Evolutionary conservation across 2,113 vertebrate genomes (phyloP), one percentile per base, ranked within the genome.

Genomic region (Alethe diademata): DNA sequence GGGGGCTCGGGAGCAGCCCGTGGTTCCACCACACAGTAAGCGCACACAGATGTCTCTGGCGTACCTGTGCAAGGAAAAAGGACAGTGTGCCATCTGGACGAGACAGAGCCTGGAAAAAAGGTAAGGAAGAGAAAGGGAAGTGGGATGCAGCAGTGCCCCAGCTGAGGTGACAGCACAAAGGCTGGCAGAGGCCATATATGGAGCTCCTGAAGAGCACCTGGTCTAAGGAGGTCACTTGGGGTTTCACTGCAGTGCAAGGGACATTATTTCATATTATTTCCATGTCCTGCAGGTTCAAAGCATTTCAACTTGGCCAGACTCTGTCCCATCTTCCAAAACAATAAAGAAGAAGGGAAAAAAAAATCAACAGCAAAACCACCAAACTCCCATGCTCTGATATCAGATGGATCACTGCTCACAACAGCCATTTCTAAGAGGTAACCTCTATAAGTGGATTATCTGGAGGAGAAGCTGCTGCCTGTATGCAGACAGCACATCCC

Each of bases 1-100:
- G 0, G 24, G 33, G 54, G 20, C 73, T 54, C 1, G 0, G 12
- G 38, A 73, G 31, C 36, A 86, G 66, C 45, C 43, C 0, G 2
- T 33, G 31, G 15, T 58, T 24, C 78, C 70, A 47, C 11, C 70
- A 42, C 16, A 14, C 11, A 9, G n/a, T 1, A 14, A 81, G 20
- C 36, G 54, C 45, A 78, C 20, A 43, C 11, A 36, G 25, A 35
- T 48, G 14, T 47, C 33, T 72, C 62, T 43, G 62, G 35, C 22
- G 19, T 6, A 48, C 15, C 47, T 24, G 14, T n/a, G 47, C 38
- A 29, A 69, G 40, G 35, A 43, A 35, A 48, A 65, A 56, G 43
- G 20, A 8, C 22, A 75, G 4, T 3, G 9, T 42, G 26, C 45
- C 35, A 26, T 8, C 13, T 7, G 4, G 25, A 38, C 5, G 9